Conservation (phyloP, 2,888 invertebrate species). For the Hirtodrosophila alboralis region DNA sequence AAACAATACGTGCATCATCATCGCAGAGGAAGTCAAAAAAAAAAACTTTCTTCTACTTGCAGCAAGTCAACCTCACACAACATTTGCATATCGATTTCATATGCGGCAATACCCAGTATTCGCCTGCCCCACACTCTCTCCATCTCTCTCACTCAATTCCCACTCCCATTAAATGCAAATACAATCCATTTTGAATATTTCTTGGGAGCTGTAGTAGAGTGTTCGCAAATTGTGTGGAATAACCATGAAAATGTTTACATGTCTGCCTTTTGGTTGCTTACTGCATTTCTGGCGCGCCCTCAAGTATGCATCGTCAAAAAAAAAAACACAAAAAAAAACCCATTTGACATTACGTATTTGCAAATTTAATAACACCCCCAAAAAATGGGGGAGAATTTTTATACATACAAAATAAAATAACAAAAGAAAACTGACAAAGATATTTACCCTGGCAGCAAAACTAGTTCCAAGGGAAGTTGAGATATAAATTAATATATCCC, state of each 20-base stretch:
- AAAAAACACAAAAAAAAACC: too few relatives aligned
- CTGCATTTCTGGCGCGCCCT: conserved; percentile 50
- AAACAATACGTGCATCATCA: conserved; percentile 78
- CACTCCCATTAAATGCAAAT: conserved; percentile 45
- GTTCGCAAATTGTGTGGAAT: conserved; percentile 66
- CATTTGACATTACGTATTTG: conserved; percentile 63
- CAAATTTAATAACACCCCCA: conserved; percentile 64
- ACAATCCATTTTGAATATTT: conserved; percentile 64
- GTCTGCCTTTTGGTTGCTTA: conserved; percentile 29
- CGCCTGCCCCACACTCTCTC: too few relatives aligned
- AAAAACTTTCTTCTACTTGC: conserved; percentile 7
- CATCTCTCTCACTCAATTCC: not conserved
- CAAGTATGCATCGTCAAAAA: conserved; percentile 52
- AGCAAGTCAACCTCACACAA: conserved; percentile 49
- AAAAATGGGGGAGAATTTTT: not conserved
- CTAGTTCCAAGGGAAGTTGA: too few relatives aligned
- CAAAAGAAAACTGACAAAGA: conserved; percentile 17
- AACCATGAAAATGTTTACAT: conserved; percentile 74
- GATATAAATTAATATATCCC: too few relatives aligned
- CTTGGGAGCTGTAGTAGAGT: conserved; percentile 29
- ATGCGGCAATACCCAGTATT: conserved; percentile 51
- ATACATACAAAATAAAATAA: too few relatives aligned
- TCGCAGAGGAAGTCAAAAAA: conserved; percentile 44
- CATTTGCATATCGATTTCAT: conserved; percentile 78
- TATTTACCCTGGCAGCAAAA: too few relatives aligned